Evolutionary conservation across 2,797 vertebrate genomes (phyloP), one percentile per base, ranked within the genome.

Genomic region (Manis javanica): DNA sequence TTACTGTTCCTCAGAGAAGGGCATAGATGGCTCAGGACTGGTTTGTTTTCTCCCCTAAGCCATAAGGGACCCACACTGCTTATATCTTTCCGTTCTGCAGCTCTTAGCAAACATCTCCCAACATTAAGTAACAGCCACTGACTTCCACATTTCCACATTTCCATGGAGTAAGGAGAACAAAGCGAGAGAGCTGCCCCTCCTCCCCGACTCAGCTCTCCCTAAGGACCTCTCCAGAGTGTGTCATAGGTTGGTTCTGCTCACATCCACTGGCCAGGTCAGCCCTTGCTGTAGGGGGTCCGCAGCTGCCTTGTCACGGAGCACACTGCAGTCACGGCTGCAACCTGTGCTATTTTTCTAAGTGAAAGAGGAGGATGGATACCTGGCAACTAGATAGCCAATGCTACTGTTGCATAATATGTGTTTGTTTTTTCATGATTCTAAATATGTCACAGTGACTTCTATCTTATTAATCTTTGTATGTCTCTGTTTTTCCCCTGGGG

Each of bases 291-390:
- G 51, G 7, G 15, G 13, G 1, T 74, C 59, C 46, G 19, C 23
- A 64, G 23, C 59, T 42, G 3, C 24, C 24, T 18, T 1, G 3
- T 12, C n/a, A 29, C 51, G 21, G 42, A 4, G 39, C 26, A 55
- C 1, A 11, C 0, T 0, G 5, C 15, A 2, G 0, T 6, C 3
- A 0, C 12, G 23, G 53, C n/a, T 31, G 16, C 15, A 31, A 2
- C 9, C 3, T 12, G 4, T n/a, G 14, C 26, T 37, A 0, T 15
- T 39, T 63, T n/a, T 7, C 7, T 4, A 18, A 74, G 31, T 12
- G 14, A 64, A 21, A 49, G 23, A 31, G 18, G 13, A 9, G n/a
- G 29, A 5, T n/a, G 31, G 31, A 12, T 2, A 8, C 13, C 37
- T 37, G n/a, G 11, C 23, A n/a, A 6, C 15, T 12, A 57, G 23